Percentiles rank a stretch among this genome's conserved stretches.
These are phyloP conservation scores for Glandiceps talaboti DNA, from an alignment of 53 echinoderm and acorn worm genomes.

Conservation along the genomic window DNA sequence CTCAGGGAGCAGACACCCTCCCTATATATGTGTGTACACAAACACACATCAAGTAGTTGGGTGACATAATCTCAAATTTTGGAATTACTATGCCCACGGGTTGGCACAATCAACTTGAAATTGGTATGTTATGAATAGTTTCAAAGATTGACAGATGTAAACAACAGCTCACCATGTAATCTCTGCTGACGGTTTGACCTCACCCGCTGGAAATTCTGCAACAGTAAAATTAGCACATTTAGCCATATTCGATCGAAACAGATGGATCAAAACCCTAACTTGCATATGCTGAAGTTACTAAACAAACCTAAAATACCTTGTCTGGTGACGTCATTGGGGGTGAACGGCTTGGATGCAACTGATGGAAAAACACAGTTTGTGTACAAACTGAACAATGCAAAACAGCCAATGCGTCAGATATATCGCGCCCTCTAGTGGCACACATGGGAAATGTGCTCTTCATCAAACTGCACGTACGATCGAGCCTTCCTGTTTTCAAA, in stretches of 20 bases:
- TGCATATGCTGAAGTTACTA: neutral
- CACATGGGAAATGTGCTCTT: neutral
- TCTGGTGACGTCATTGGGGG: neutral
- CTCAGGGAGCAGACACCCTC: too few species aligned
- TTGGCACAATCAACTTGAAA: too few species aligned
- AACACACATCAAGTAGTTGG: too few species aligned
- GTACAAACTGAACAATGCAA: neutral
- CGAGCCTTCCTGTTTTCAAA: too few species aligned
- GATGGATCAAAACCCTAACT: neutral
- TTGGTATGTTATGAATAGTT: too few species aligned
- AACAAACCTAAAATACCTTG: neutral
- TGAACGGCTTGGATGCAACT: neutral
- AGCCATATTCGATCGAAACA: neutral
- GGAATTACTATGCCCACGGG: too few species aligned
- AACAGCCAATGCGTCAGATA: neutral
- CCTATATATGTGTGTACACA: too few species aligned
- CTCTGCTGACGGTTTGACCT: neutral
- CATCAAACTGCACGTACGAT: too few species aligned
- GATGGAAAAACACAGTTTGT: neutral
- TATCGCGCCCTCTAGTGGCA: neutral
- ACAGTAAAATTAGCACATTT: neutral
- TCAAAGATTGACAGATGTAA: too few species aligned
- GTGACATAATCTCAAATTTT: too few species aligned
- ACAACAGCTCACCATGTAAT: neutral
- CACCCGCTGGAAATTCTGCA: conserved; percentile 1